Conservation (phyloP, 2,797 vertebrate genomes). For the Halcyon badia region DNA sequence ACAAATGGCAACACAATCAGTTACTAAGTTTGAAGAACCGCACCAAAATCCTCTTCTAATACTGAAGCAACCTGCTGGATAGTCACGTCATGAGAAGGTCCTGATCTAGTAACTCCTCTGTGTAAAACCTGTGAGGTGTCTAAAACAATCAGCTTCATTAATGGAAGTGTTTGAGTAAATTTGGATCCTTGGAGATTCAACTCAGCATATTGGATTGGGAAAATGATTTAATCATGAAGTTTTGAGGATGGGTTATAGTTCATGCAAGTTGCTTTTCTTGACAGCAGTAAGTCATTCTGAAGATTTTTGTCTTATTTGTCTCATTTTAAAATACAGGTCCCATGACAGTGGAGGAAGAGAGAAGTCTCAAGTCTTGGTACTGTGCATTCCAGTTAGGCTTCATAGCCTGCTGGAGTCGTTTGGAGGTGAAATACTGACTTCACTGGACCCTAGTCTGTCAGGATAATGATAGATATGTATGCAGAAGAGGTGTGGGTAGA, state of each 20-base stretch:
- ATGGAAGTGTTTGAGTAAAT: not conserved
- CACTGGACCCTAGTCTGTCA: not conserved
- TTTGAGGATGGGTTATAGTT: not conserved
- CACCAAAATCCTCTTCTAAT: not conserved
- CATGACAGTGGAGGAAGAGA: not conserved
- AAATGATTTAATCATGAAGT: not conserved
- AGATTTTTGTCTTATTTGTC: not conserved
- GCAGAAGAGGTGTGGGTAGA: not conserved
- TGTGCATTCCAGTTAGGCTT: not conserved
- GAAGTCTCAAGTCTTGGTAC: not conserved
- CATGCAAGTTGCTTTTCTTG: not conserved
- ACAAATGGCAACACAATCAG: not conserved
- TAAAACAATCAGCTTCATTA: not conserved
- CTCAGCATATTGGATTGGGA: not conserved
- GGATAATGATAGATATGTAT: not conserved
- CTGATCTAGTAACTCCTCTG: not conserved
- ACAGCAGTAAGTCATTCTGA: not conserved
- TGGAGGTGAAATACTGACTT: not conserved
- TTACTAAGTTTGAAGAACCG: not conserved
- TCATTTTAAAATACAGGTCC: not conserved
- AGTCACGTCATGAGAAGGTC: not conserved
- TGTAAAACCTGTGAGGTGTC: not conserved
- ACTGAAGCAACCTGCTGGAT: not conserved
- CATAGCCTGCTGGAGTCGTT: not conserved
- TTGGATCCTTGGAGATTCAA: not conserved